Conservation (phyloP, 1,140 invertebrate species). For the Drosophila teissieri region DNA sequence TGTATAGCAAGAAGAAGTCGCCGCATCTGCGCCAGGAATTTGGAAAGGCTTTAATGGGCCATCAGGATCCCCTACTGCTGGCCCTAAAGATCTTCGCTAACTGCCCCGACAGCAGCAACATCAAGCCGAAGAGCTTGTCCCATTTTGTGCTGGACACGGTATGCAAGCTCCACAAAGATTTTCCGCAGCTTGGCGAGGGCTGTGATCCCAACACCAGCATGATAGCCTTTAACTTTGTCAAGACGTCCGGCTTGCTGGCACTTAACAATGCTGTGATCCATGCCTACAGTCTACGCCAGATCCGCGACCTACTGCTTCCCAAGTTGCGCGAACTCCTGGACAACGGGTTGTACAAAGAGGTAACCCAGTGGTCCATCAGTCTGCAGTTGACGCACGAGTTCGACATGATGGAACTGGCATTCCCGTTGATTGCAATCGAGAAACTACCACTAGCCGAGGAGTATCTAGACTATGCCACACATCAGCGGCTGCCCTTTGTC, state of each 20-base stretch:
- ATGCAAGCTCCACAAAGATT: conserved; percentile 79
- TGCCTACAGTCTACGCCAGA: conserved; percentile 86
- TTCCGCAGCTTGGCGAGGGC: conserved; percentile 69
- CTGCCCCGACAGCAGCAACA: conserved; percentile 86
- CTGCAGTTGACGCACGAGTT: conserved; percentile 85
- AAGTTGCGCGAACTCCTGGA: conserved; percentile 86
- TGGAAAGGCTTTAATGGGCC: conserved; percentile 85
- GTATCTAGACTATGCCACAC: conserved; percentile 86
- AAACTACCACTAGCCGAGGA: conserved; percentile 88
- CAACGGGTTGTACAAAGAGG: conserved; percentile 87
- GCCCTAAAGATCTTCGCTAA: conserved; percentile 86
- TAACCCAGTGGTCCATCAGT: conserved; percentile 69
- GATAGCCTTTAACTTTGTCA: conserved; percentile 87
- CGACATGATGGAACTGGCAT: conserved; percentile 87
- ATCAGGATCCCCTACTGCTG: conserved; percentile 86
- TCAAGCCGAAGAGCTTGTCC: conserved; percentile 86
- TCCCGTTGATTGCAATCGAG: conserved; percentile 90
- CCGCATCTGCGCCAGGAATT: conserved; percentile 85
- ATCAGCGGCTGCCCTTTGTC: conserved; percentile 87
- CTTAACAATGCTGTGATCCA: conserved; percentile 86
- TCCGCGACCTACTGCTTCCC: conserved; percentile 86
- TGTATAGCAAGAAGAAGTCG: conserved; percentile 86
- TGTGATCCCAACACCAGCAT: conserved; percentile 86
- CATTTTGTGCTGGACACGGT: conserved; percentile 87
- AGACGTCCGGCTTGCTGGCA: conserved; percentile 85